Evolutionary conservation across 2,797 vertebrate species (phyloP).

Genomic region (Knipowitschia caucasica): DNA sequence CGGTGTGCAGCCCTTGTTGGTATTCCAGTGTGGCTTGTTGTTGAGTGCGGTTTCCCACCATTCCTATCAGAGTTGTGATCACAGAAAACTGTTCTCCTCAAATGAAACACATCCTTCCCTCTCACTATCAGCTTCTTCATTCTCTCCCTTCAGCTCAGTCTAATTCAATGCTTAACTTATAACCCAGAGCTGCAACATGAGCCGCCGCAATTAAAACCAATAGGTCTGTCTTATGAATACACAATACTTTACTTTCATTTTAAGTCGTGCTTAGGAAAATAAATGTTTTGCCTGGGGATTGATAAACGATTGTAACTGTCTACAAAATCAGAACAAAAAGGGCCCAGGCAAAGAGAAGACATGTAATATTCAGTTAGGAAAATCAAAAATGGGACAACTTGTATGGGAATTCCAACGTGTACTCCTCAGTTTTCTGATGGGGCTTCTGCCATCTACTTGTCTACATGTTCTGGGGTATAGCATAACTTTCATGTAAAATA

Average conservation of each 20-base stretch:
- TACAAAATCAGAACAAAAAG: slow-evolving; percentile 47
- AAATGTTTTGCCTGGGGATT: slow-evolving; percentile 46
- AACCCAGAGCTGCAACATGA: slow-evolving; percentile 43
- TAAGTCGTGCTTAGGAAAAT: slow-evolving; percentile 34
- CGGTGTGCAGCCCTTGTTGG: slow-evolving; percentile 39
- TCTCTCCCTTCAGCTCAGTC: slow-evolving; percentile 50
- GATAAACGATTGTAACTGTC: slow-evolving; percentile 53
- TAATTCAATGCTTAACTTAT: slow-evolving; percentile 70
- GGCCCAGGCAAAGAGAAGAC: slow-evolving; percentile 28
- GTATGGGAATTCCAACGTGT: neutral
- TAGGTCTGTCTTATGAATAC: slow-evolving; percentile 66
- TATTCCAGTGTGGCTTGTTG: slow-evolving; percentile 58
- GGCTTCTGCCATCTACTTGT: neutral
- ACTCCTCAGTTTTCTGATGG: neutral
- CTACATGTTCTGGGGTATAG: no score
- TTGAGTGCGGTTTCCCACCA: slow-evolving; percentile 64
- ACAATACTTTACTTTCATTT: slow-evolving; percentile 41
- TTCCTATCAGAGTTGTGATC: slow-evolving; percentile 71
- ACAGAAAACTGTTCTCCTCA: slow-evolving; percentile 60
- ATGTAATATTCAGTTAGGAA: slow-evolving; percentile 52
- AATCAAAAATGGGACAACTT: slow-evolving; percentile 16
- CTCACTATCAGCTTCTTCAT: slow-evolving; percentile 34
- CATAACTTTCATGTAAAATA: no score
- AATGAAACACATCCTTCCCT: slow-evolving; percentile 64
- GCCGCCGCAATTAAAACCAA: slow-evolving; percentile 64